These are phyloP conservation scores for Callionymus lyra DNA, from an alignment of 2,113 vertebrate genomes.

Conservation along the genomic window DNA sequence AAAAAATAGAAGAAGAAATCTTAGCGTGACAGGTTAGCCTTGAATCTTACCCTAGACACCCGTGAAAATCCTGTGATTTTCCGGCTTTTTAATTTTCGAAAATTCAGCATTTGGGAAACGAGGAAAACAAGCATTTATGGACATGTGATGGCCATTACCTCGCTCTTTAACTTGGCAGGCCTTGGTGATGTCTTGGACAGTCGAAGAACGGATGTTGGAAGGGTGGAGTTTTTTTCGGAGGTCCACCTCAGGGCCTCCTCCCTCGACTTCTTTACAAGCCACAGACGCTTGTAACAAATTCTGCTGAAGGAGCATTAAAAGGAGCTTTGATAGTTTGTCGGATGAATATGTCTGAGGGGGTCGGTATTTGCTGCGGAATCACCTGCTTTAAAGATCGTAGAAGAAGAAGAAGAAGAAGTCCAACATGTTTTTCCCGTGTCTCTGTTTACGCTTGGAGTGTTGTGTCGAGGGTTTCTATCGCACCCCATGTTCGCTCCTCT, in stretches of 20 bases:
- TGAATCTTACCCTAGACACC: slow-evolving; percentile 29
- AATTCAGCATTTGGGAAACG: neutral
- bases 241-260: slow-evolving; percentile 29
- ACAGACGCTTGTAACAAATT: slow-evolving; percentile 31
- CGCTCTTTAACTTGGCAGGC: neutral
- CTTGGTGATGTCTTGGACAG: slow-evolving; percentile 1
- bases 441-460: no score
- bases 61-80: slow-evolving; percentile 32
- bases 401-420: no score
- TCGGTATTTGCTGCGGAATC: slow-evolving; percentile 33
- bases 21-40: slow-evolving; percentile 6
- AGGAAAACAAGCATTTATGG: slow-evolving; percentile 18
- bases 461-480: slow-evolving; percentile 27
- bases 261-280: slow-evolving; percentile 40
- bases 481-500: slow-evolving; percentile 14
- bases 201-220: slow-evolving; percentile 5
- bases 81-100: no score
- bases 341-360: slow-evolving; percentile 36
- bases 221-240: slow-evolving; percentile 10
- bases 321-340: slow-evolving; percentile 59
- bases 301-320: slow-evolving; percentile 44
- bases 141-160: slow-evolving; percentile 23
- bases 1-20: neutral
- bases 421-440: no score
- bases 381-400: slow-evolving; percentile 27